Evolutionary conservation across 2,888 invertebrate species (phyloP).

Genomic region (Heterodera filipjevi): DNA sequence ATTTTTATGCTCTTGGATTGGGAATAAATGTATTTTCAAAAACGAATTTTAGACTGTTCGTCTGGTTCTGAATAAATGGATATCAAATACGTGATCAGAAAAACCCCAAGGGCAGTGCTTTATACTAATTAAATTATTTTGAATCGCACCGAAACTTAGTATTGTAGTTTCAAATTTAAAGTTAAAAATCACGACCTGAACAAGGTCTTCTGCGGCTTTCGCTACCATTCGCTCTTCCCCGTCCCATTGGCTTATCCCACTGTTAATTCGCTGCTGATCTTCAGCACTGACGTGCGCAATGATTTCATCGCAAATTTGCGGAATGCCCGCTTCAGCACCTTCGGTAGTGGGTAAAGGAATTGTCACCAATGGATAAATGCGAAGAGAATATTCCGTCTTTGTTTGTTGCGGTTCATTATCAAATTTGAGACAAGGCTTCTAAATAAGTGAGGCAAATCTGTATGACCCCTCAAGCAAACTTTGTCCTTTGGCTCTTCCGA

Average conservation of each 20-base stretch:
- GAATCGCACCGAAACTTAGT: too few species aligned
- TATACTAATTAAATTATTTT: too few species aligned
- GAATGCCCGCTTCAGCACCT: constrained; percentile 28
- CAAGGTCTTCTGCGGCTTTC: constrained; percentile 46
- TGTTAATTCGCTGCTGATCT: constrained; percentile 37
- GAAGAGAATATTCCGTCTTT: constrained; percentile 31
- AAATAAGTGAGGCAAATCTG: constrained; percentile 7
- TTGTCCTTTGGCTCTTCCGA: constrained; percentile 45
- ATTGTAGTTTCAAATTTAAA: too few species aligned
- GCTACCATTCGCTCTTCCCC: constrained; percentile 43
- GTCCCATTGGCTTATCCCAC: constrained; percentile 44
- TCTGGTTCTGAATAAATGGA: too few species aligned
- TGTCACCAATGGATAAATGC: constrained; percentile 32
- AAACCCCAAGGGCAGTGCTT: too few species aligned
- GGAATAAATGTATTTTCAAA: too few species aligned
- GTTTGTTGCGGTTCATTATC: constrained; percentile 26
- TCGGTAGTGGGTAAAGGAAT: constrained; percentile 34
- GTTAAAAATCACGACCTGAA: constrained; percentile 33
- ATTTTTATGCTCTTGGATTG: too few species aligned
- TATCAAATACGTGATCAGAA: too few species aligned
- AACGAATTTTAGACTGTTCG: too few species aligned
- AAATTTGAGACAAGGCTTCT: constrained; percentile 38
- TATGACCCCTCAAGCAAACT: constrained; percentile 25
- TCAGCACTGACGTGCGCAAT: constrained; percentile 42
- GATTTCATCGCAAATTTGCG: constrained; percentile 30